Base-by-base conservation (phyloP, 2,888 invertebrate genomes). In the Rapana venosa region DNA sequence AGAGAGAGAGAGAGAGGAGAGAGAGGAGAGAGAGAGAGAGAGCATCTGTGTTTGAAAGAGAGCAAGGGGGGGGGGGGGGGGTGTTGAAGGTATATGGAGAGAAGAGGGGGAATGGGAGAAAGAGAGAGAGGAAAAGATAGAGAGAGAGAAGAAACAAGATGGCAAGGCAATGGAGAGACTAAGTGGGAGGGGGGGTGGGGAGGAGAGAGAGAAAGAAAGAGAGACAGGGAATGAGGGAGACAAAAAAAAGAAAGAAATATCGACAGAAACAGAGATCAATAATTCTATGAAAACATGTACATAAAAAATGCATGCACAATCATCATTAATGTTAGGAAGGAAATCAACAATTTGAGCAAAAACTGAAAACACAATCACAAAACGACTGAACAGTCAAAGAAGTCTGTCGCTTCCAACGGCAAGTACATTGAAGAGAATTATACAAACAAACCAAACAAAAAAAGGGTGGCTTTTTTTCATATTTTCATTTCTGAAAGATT, bases 121-220 rank as follows among this genome's bases (percentile, higher is more conserved):
- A 77, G n/a, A 35, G 77, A 86, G 30, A 77, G 84, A 83, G 58
- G 84, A 20, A 83, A 17, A 61, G 61, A 61, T 11, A 61, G 66
- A 66, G 66, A 17, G 36, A 87, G 61, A 35, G 32, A 90, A 15
- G 32, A 81, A 32, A n/a, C 77, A 58, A 83, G 32, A 87, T 15
- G 47, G 77, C 74, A 56, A 85, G 47, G 74, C 74, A 47, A n/a
- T 22, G 74, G 74, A n/a, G 17, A 74, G 30, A 47, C 30, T 26
- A 22, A 56, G 47, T 6, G 56, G 84, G 66, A 32, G 84, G 15
- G 66, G 26, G 32, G 35, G 47, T 1, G 32, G 15, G 36, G 26
- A 20, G n/a, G 36, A 26, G 74, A 47, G 66, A 81, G 32, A 83
- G 35, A 87, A 47, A 56, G 66, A 36, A 15, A 87, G 81, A 87